Percentiles rank a stretch among this genome's conserved stretches.
Evolutionary conservation across 92 coral and sea anemone genomes (phyloP).

Genomic region (Pocillopora meandrina): DNA sequence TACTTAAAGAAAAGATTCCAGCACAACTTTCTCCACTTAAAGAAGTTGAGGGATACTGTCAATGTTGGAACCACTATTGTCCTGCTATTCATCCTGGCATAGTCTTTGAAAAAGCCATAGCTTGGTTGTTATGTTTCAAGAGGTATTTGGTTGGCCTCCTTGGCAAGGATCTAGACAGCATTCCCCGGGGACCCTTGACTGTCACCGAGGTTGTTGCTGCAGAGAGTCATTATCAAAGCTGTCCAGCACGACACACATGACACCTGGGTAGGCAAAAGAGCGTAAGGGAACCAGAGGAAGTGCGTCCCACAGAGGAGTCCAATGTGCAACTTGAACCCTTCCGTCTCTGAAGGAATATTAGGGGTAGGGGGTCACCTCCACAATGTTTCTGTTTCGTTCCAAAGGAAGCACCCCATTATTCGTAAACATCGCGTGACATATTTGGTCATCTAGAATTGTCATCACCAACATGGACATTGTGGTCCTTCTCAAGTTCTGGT

Average conservation of each 20-base stretch:
- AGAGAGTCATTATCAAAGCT: not conserved
- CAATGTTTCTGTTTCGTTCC: slow-evolving; percentile 28
- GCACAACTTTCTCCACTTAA: slow-evolving; percentile 38
- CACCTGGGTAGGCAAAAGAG: not conserved
- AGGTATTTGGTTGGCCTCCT: not conserved
- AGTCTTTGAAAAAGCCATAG: not conserved
- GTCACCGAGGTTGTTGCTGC: not conserved
- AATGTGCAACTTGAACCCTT: slow-evolving; percentile 3
- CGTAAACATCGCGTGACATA: too few relatives aligned
- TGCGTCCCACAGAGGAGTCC: slow-evolving; percentile 5
- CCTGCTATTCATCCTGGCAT: slow-evolving; percentile 16
- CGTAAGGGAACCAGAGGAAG: not conserved
- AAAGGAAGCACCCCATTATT: slow-evolving; percentile 36
- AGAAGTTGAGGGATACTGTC: slow-evolving; percentile 32
- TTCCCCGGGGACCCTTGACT: not conserved
- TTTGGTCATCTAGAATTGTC: too few relatives aligned
- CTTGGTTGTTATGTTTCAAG: not conserved
- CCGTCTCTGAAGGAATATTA: slow-evolving; percentile 17
- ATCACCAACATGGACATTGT: too few relatives aligned
- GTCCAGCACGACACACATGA: not conserved
- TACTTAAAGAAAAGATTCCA: slow-evolving; percentile 31
- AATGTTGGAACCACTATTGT: not conserved
- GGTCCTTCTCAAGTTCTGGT: too few relatives aligned
- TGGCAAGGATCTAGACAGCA: not conserved
- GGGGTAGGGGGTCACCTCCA: slow-evolving; percentile 50